Evolutionary conservation across 2,888 invertebrate species (phyloP).

Genomic region (Apomyelois bistriatella): DNA sequence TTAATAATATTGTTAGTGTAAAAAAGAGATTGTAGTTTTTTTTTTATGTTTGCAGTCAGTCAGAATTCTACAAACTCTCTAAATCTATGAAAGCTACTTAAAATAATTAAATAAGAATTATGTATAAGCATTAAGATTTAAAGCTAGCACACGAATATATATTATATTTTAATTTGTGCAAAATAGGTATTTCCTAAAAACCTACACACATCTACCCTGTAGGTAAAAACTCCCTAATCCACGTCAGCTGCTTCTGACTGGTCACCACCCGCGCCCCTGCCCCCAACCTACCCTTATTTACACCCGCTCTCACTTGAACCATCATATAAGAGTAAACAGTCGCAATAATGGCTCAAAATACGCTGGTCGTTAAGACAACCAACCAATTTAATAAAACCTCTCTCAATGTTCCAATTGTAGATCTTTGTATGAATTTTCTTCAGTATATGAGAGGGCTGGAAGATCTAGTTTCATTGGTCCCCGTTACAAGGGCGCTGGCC

Average conservation of each 20-base stretch:
- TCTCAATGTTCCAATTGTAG: constrained; percentile 25
- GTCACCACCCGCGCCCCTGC: constrained; percentile 45
- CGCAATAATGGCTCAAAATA: constrained; percentile 37
- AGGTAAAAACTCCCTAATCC: constrained; percentile 76
- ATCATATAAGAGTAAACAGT: constrained; percentile 28
- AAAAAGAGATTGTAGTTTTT: not conserved
- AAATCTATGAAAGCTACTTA: no score
- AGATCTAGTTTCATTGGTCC: constrained; percentile 37
- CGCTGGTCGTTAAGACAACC: constrained; percentile 31
- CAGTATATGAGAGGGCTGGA: constrained; percentile 24
- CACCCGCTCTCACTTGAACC: constrained; percentile 43
- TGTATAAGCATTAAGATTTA: no score
- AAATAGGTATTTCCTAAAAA: constrained; percentile 44
- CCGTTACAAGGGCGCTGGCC: constrained; percentile 35
- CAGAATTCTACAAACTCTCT: no score
- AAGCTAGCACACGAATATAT: no score
- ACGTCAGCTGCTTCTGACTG: constrained; percentile 77
- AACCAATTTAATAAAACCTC: constrained; percentile 39
- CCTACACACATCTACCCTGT: constrained; percentile 50
- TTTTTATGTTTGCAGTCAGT: no score
- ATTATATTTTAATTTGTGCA: no score
- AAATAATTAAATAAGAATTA: no score
- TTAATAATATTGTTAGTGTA: not conserved
- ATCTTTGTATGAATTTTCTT: constrained; percentile 18
- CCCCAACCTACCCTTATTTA: constrained; percentile 56